phyloP scores from a whole-genome alignment of 2,113 vertebrate genomes.

The Lepus europaeus region DNA sequence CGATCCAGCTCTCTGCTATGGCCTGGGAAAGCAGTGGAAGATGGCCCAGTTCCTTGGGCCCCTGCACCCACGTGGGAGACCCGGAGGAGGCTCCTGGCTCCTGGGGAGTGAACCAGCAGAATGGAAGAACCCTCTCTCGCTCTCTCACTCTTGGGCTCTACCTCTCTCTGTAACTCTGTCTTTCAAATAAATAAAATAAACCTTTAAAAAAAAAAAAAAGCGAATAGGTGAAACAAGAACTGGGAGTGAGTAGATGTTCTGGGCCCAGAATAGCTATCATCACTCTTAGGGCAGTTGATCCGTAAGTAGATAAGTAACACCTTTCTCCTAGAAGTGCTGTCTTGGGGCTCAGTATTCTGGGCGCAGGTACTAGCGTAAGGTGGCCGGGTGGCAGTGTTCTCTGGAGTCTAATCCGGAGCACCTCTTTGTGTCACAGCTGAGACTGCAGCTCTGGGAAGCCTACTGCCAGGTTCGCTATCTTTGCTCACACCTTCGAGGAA shows the following conservation, averaged over 20 bases:
- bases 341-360: not conserved
- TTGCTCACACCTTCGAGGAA: constrained; percentile 97
- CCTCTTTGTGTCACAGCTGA: constrained; percentile 88
- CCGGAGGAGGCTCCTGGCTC: too few species aligned
- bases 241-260: not conserved
- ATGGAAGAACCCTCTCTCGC: too few species aligned
- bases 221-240: not conserved
- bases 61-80: too few species aligned
- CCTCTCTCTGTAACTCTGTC: too few species aligned
- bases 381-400: not conserved
- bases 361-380: not conserved
- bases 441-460: constrained; percentile 98
- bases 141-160: too few species aligned
- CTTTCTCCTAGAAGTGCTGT: not conserved
- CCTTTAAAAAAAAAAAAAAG: too few species aligned
- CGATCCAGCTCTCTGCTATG: too few species aligned
- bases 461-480: constrained; percentile 97
- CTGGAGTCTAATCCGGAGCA: not conserved
- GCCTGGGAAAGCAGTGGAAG: too few species aligned
- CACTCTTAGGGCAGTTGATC: not conserved
- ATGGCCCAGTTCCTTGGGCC: too few species aligned
- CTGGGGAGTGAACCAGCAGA: too few species aligned
- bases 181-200: too few species aligned
- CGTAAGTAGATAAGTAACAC: not conserved
- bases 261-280: not conserved